Evolutionary conservation across 2,888 invertebrate genomes (phyloP), one percentile per base, ranked within the genome.

Genomic region (Drosophila longiperda): DNA sequence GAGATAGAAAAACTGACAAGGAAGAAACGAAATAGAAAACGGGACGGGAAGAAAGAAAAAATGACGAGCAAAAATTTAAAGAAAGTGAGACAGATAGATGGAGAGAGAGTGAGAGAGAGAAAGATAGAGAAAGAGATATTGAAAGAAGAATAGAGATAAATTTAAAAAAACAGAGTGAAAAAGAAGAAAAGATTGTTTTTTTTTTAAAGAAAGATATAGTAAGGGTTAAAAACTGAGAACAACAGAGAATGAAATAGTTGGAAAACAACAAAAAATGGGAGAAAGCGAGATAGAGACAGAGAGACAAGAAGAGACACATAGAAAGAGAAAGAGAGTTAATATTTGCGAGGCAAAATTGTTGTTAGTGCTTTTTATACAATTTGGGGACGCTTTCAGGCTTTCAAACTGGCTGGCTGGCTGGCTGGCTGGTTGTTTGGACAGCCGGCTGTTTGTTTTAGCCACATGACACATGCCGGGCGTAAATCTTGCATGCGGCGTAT

Each of bases 391-490:
- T 74, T 66, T 61, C 26, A 40, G 45, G 66, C 66, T 69, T 63
- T 57, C 23, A 52, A 66, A 12, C 42, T 40, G 55, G 45, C 38
- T 40, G 34, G 29, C n/a, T 55, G 63, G 26, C 40, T 62, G 65
- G 29, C 5, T 53, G 29, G 40, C 45, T 40, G 63, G 38, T 42
- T 26, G 52, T 17, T 49, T 40, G 68, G 42, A n/a, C 33, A 53
- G 68, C 53, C 55, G 50, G 62, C 71, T 76, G 73, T 87, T 80
- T 84, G 82, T 77, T 83, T 82, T 87, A 82, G 86, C 89, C 83
- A 78, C 84, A 88, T 84, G 84, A 84, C 84, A 84, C 89, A 84
- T 84, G 89, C 87, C 83, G 78, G 75, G 81, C 89, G 88, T 84
- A 84, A 84, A 84, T 84, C 84, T 84, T 84, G 87, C 67, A 88